phyloP scores from a whole-genome alignment of 1,140 invertebrate genomes.

The Danaus plexippus region DNA sequence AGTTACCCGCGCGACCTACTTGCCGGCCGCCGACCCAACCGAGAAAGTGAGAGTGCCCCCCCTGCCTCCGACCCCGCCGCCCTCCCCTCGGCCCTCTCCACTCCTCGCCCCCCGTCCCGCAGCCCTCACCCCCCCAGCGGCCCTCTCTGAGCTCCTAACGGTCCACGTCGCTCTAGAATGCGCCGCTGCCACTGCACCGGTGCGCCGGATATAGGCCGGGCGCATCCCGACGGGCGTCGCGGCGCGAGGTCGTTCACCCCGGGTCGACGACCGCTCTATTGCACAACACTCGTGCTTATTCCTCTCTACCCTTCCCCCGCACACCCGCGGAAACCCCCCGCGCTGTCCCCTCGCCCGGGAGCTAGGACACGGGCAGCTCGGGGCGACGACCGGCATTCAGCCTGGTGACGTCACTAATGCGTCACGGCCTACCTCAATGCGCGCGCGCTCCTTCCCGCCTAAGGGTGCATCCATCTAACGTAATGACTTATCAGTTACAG shows the following conservation, averaged over 20 bases:
- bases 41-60: constrained; percentile 76
- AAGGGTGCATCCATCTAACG: constrained; percentile 57
- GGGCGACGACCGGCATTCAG: constrained; percentile 55
- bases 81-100: constrained; percentile 29
- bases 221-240: constrained; percentile 65
- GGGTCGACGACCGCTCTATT: constrained; percentile 65
- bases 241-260: constrained; percentile 63
- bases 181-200: constrained; percentile 67
- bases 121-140: constrained; percentile 31
- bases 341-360: constrained; percentile 42
- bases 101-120: constrained; percentile 46
- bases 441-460: constrained; percentile 51
- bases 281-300: constrained; percentile 47
- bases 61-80: constrained; percentile 30
- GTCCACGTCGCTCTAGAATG: constrained; percentile 68
- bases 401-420: constrained; percentile 55
- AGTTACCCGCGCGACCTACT: constrained; percentile 78
- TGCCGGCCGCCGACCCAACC: constrained; percentile 75
- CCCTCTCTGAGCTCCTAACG: constrained; percentile 50
- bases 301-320: constrained; percentile 30
- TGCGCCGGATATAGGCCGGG: constrained; percentile 68
- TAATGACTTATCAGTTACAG: constrained; percentile 25
- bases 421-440: constrained; percentile 69
- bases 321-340: constrained; percentile 28
- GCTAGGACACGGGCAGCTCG: constrained; percentile 48